Conservation (phyloP, 2,888 invertebrate genomes). For the Calliphora vomitoria region DNA sequence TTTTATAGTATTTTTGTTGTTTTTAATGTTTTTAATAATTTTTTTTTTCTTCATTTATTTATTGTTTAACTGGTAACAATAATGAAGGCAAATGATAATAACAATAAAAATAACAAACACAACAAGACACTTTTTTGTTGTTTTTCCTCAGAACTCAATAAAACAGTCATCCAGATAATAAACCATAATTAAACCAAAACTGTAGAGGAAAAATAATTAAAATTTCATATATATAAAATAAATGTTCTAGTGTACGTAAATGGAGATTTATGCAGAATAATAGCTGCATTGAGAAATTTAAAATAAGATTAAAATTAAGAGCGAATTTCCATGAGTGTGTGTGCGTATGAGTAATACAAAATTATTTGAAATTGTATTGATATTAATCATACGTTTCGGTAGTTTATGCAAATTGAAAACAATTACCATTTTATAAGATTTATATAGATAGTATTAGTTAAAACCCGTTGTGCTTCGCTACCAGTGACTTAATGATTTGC, state of each 20-base stretch:
- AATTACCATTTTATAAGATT: neutral
- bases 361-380: neutral
- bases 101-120: constrained; percentile 25
- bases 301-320: constrained; percentile 25
- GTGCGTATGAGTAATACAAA: constrained; percentile 35
- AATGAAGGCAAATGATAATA: constrained; percentile 39
- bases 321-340: neutral
- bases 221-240: constrained; percentile 37
- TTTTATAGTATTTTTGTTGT: neutral
- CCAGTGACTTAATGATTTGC: too few species aligned
- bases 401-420: constrained; percentile 6
- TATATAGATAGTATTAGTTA: too few species aligned
- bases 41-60: constrained; percentile 47
- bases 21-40: constrained; percentile 19
- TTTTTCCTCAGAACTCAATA: constrained; percentile 31
- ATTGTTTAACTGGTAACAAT: constrained; percentile 51
- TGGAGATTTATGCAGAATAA: neutral
- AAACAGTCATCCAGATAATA: constrained; percentile 56
- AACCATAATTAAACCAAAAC: constrained; percentile 58
- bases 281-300: constrained; percentile 2
- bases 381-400: constrained; percentile 26
- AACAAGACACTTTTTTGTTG: constrained; percentile 4
- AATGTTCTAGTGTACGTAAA: neutral
- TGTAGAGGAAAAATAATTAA: constrained; percentile 34
- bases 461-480: too few species aligned